phyloP scores from a whole-genome alignment of 2,797 vertebrate genomes.

The Sphenopsis melanotis region DNA sequence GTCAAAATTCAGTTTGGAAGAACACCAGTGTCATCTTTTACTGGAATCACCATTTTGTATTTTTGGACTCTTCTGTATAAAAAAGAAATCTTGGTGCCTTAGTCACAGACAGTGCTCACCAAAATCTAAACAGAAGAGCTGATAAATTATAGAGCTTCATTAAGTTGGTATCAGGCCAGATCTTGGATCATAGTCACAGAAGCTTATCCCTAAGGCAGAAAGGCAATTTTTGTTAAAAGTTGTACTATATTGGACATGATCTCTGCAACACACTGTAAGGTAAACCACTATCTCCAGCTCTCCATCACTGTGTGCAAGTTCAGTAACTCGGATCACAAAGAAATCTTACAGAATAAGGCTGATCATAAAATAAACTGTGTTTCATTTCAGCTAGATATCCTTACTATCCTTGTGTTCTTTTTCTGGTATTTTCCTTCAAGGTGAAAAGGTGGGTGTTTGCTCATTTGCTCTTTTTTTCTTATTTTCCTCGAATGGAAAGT shows the following conservation, averaged over 20 bases:
- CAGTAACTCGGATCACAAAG: neutral
- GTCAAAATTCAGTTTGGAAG: constrained; percentile 49
- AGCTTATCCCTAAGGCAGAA: neutral
- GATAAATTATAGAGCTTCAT: constrained; percentile 13
- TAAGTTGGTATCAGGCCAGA: neutral
- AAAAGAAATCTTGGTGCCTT: neutral
- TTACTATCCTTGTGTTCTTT: neutral
- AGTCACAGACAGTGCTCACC: neutral
- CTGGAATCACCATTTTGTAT: constrained; percentile 47
- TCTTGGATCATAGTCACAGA: neutral
- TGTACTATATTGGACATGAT: neutral
- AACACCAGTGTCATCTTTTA: constrained; percentile 52
- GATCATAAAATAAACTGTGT: neutral
- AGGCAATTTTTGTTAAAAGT: neutral
- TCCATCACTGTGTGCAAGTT: neutral
- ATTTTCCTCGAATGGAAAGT: neutral
- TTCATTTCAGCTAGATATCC: neutral
- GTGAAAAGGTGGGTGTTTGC: neutral
- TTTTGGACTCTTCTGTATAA: neutral
- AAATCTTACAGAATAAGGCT: neutral
- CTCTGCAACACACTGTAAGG: neutral
- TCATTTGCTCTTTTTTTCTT: neutral
- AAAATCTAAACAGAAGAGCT: constrained; percentile 6
- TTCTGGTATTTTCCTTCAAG: neutral
- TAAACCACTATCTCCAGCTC: neutral